phyloP scores from a whole-genome alignment of 2,888 invertebrate species.

The Omphaloscelis lunosa region DNA sequence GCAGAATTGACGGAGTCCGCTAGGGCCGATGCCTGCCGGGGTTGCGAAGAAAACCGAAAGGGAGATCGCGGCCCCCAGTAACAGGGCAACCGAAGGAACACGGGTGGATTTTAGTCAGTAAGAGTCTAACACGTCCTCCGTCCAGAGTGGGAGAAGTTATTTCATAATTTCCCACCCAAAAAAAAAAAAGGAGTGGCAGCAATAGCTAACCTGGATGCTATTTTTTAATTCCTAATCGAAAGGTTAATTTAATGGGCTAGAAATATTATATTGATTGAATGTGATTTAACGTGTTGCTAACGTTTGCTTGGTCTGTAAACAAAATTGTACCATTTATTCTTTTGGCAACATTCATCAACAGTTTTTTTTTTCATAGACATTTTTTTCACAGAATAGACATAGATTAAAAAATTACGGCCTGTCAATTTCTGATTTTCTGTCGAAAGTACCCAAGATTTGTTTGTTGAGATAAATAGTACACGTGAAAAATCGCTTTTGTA shows the following conservation, averaged over 20 bases:
- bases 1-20: too few relatives aligned
- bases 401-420: neutral
- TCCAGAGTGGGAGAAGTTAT: too few relatives aligned
- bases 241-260: neutral
- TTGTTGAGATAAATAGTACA: conserved; percentile 60
- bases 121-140: too few relatives aligned
- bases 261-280: neutral
- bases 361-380: neutral
- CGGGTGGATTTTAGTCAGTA: too few relatives aligned
- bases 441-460: conserved; percentile 49
- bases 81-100: too few relatives aligned
- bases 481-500: conserved; percentile 53
- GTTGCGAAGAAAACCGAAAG: too few relatives aligned
- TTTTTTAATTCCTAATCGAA: neutral
- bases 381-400: neutral
- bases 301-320: neutral
- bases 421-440: conserved; percentile 27
- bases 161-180: too few relatives aligned
- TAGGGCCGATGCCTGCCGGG: too few relatives aligned
- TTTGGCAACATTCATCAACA: conserved; percentile 26
- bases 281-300: neutral
- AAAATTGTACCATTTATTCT: conserved; percentile 10
- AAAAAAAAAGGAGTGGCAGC: neutral
- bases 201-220: neutral
- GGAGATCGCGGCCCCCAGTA: too few relatives aligned